Conservation (phyloP, 1,140 invertebrate species). For the Holcopasites calliopsidis region DNA sequence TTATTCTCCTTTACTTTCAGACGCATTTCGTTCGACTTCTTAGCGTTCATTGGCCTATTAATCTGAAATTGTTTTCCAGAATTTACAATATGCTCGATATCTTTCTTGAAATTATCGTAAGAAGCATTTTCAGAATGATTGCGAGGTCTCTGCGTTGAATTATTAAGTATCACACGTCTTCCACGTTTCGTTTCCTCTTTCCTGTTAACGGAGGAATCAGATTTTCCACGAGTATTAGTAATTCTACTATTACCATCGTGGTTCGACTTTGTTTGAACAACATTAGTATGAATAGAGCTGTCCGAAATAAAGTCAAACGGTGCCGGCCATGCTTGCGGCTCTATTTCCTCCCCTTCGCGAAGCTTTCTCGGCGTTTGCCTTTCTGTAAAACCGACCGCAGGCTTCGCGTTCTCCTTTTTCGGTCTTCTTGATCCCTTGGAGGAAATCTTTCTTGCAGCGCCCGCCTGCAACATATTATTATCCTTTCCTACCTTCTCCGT, state of each 20-base stretch:
- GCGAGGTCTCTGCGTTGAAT: neutral
- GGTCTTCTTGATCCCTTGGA: constrained; percentile 14
- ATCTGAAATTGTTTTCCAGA: neutral
- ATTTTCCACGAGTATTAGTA: neutral
- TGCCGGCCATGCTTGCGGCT: constrained; percentile 65
- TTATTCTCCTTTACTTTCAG: neutral
- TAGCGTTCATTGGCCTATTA: neutral
- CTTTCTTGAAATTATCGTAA: neutral
- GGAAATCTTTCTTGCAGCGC: neutral
- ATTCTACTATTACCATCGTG: neutral
- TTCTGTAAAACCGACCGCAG: constrained; percentile 33
- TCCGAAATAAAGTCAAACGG: constrained; percentile 71
- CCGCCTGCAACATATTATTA: neutral
- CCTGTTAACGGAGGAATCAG: neutral
- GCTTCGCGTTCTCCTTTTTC: constrained; percentile 29
- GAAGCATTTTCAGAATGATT: neutral
- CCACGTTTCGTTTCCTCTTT: neutral
- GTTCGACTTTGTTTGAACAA: neutral
- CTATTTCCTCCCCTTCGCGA: constrained; percentile 65
- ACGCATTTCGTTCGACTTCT: neutral
- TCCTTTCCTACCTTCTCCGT: neutral
- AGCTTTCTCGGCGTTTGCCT: constrained; percentile 48
- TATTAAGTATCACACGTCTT: neutral
- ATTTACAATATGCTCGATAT: too few species aligned
- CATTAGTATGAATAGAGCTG: constrained; percentile 49